phyloP scores from a whole-genome alignment of 1,140 invertebrate species.

The Papilio polyxenes region DNA sequence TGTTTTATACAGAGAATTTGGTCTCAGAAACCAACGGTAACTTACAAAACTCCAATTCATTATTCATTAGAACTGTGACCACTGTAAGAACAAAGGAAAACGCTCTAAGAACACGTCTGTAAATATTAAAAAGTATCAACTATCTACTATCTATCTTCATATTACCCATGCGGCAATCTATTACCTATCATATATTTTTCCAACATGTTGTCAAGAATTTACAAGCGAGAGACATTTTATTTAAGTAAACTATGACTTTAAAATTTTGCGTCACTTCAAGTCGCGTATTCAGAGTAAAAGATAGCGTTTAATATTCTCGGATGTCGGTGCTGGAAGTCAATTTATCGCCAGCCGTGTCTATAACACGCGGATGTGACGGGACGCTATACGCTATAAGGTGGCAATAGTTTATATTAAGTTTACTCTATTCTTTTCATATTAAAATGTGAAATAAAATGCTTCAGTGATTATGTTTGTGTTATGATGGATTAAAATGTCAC shows the following conservation, averaged over 20 bases:
- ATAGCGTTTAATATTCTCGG: conserved; percentile 33
- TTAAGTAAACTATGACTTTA: not conserved
- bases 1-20: no score
- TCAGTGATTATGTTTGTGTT: not conserved
- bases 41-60: not conserved
- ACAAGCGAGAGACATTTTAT: not conserved
- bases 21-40: no score
- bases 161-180: not conserved
- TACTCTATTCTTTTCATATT: conserved; percentile 1
- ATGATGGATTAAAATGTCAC: no score
- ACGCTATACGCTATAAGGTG: conserved; percentile 7
- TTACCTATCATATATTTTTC: not conserved
- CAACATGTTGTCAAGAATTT: not conserved
- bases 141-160: no score
- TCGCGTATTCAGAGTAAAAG: conserved; percentile 16
- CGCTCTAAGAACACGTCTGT: no score
- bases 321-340: conserved; percentile 13
- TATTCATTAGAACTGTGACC: no score
- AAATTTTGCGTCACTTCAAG: conserved; percentile 1
- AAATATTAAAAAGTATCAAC: no score
- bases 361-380: conserved; percentile 20
- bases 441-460: not conserved
- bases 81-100: no score
- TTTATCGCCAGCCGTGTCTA: conserved; percentile 26
- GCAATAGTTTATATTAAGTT: not conserved